Conservation (phyloP, 2,888 invertebrate species). For the Ptychoptera contaminata region DNA sequence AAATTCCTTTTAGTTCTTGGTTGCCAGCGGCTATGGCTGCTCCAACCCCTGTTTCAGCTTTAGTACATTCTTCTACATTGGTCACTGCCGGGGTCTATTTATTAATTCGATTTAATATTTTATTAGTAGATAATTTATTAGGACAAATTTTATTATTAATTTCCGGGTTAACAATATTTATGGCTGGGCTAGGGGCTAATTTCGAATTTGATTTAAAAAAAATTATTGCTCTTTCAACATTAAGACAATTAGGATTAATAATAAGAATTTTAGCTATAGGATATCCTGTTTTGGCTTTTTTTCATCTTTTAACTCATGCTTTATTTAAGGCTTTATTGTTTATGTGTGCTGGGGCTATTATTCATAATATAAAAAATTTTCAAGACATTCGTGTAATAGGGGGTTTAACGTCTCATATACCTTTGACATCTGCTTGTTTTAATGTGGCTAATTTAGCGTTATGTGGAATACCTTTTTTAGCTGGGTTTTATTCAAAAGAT, state of each 20-base stretch:
- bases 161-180: slow-evolving; percentile 42
- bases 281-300: slow-evolving; percentile 41
- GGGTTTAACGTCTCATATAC: slow-evolving; percentile 32
- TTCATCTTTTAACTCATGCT: slow-evolving; percentile 57
- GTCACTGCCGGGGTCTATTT: slow-evolving; percentile 63
- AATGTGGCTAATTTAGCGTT: slow-evolving; percentile 42
- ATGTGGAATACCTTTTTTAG: slow-evolving; percentile 47
- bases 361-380: slow-evolving; percentile 43
- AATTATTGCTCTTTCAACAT: slow-evolving; percentile 61
- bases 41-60: slow-evolving; percentile 56
- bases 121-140: slow-evolving; percentile 31
- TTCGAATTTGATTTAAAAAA: slow-evolving; percentile 58
- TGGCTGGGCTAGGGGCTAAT: slow-evolving; percentile 41
- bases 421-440: slow-evolving; percentile 38
- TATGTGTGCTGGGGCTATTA: slow-evolving; percentile 52
- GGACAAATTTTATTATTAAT: slow-evolving; percentile 37
- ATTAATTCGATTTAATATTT: slow-evolving; percentile 48
- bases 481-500: slow-evolving; percentile 50
- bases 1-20: slow-evolving; percentile 66
- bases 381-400: slow-evolving; percentile 55
- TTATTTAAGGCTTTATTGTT: slow-evolving; percentile 62
- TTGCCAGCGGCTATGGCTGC: slow-evolving; percentile 61
- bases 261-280: slow-evolving; percentile 45
- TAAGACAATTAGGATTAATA: slow-evolving; percentile 61
- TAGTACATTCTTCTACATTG: slow-evolving; percentile 64